A percentile compares a stretch with the other conserved stretches of the same genome.
These are phyloP conservation scores for Eleginops maclovinus DNA, from an alignment of 2,113 vertebrate species.

Conservation along the genomic window DNA sequence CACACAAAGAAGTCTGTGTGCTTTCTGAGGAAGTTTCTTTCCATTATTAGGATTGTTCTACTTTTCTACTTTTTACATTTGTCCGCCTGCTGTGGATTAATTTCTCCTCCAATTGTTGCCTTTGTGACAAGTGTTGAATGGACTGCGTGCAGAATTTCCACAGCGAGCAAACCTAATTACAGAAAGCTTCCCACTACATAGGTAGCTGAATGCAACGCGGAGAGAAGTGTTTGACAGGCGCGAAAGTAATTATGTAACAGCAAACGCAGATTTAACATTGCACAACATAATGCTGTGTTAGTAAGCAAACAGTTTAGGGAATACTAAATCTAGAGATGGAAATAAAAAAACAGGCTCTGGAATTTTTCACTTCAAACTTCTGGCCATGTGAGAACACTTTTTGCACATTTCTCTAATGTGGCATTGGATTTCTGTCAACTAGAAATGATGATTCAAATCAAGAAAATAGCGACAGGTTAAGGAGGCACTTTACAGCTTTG, in stretches of 20 bases:
- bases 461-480: slow-evolving; percentile 46
- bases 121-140: slow-evolving; percentile 41
- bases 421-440: slow-evolving; percentile 39
- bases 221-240: slow-evolving; percentile 21
- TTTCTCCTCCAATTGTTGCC: slow-evolving; percentile 31
- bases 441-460: slow-evolving; percentile 24
- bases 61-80: slow-evolving; percentile 4
- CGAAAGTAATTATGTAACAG: slow-evolving; percentile 18
- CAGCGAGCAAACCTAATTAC: slow-evolving; percentile 43
- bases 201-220: slow-evolving; percentile 4
- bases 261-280: slow-evolving; percentile 2
- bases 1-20: slow-evolving; percentile 12
- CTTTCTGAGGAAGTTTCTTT: slow-evolving; percentile 15
- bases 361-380: not conserved
- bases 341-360: not conserved
- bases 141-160: slow-evolving; percentile 11
- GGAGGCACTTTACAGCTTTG: slow-evolving; percentile 50
- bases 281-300: not conserved
- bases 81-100: not conserved
- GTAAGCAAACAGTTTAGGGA: not conserved
- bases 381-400: not conserved
- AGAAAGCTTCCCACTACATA: slow-evolving; percentile 3
- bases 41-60: slow-evolving; percentile 17
- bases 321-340: not conserved
- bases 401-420: not conserved